Percentiles rank a stretch among this genome's conserved stretches.
Conservation (phyloP, 2,888 invertebrate genomes). For the Apamea anceps region DNA sequence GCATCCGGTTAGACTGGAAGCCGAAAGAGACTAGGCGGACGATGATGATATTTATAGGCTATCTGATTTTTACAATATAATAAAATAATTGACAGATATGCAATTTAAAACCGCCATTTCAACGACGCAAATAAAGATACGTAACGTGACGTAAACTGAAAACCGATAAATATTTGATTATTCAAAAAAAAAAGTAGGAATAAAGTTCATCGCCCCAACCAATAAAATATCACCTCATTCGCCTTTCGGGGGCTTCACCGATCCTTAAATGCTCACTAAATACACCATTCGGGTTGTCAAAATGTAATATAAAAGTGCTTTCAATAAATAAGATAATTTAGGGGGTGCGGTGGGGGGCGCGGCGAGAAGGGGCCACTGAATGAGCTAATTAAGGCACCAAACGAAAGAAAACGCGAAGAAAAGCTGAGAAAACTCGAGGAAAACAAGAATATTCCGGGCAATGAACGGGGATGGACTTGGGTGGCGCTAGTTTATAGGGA, state of each 20-base stretch:
- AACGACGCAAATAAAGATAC: conserved; percentile 48
- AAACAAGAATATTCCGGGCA: conserved; percentile 88
- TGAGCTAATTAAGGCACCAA: conserved; percentile 89
- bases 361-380: conserved; percentile 80
- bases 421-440: conserved; percentile 88
- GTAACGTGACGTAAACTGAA: conserved; percentile 54
- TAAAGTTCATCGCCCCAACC: conserved; percentile 66
- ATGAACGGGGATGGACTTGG: conserved; percentile 73
- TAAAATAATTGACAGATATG: conserved; percentile 13
- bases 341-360: conserved; percentile 71
- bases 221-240: conserved; percentile 72
- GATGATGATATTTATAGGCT: conserved; percentile 1
- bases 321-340: conserved; percentile 89
- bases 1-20: too few species aligned
- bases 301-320: conserved; percentile 88
- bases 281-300: conserved; percentile 81
- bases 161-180: conserved; percentile 68
- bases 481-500: neutral
- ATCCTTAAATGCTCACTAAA: conserved; percentile 81
- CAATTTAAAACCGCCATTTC: conserved; percentile 10
- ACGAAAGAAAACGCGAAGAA: conserved; percentile 89
- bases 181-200: conserved; percentile 55
- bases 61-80: conserved; percentile 14
- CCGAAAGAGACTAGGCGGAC: too few species aligned
- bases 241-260: conserved; percentile 54